Evolutionary conservation across 2,797 vertebrate genomes (phyloP), one percentile per base, ranked within the genome.

Genomic region (Miichthys miiuy): DNA sequence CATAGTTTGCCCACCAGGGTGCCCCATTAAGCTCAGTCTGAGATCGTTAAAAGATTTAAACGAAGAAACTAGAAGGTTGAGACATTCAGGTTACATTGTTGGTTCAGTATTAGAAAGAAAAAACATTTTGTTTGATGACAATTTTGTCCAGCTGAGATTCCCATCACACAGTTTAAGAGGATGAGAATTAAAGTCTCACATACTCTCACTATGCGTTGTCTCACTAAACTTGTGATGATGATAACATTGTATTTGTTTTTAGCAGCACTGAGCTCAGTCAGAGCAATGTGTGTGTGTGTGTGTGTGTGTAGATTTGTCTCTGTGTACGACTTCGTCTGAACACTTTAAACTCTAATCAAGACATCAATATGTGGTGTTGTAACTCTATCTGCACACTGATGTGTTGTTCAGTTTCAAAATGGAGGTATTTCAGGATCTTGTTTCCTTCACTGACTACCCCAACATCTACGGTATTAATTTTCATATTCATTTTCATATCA

Each of bases 331-430:
- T 70, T 57, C 42, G 41, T 75, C 46, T 54, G 48, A 81, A 56
- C 73, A 70, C 38, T 69, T 78, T 25, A 64, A 64, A 48, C 61
- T 77, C 18, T 77, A 81, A 74, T 84, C 60, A 85, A 72, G 42
- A 52, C 74, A 63, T 83, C 77, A 81, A 50, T 77, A 63, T 65
- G 71, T 68, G 69, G 56, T 52, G 62, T 50, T 67, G 50, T 54
- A 58, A 65, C 38, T 77, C 47, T 68, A 58, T 70, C 50, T 67
- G 64, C 65, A 60, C 20, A 20, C 50, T 30, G 52, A 79, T 82
- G 62, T 74, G 52, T 61, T 80, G 68, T 67, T 66, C 27, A 58
- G 38, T 66, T 54, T 76, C 12, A 72, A 46, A 81, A 67, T 58
- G 54, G 64, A 68, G 60, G 2, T 55, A 27, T 68, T 57, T 74